phyloP scores from a whole-genome alignment of 2,113 vertebrate species.

The Plectropomus leopardus region DNA sequence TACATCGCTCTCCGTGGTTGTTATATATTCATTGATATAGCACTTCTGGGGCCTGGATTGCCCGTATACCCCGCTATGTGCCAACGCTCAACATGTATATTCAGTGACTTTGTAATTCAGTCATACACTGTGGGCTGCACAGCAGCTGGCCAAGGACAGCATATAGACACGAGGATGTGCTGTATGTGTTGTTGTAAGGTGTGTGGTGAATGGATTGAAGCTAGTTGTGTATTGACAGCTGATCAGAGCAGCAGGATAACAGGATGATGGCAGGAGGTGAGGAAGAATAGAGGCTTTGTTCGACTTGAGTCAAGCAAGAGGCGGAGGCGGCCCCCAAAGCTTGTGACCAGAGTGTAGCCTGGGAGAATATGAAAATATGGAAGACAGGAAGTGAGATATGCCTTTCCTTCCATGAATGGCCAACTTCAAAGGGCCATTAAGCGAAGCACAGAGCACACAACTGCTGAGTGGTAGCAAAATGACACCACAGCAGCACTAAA shows the following conservation, averaged over 20 bases:
- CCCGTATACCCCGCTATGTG: constrained; percentile 38
- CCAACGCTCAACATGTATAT: constrained; percentile 60
- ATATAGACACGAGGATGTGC: constrained; percentile 20
- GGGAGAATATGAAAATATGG: constrained; percentile 38
- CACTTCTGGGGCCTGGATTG: constrained; percentile 58
- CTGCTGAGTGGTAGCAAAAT: background rate
- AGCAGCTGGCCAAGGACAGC: constrained; percentile 16
- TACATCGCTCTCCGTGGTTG: constrained; percentile 55
- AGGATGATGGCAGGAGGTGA: constrained; percentile 24
- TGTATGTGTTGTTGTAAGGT: constrained; percentile 15
- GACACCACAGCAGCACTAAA: background rate
- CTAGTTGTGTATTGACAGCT: constrained; percentile 34
- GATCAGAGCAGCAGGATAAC: constrained; percentile 40
- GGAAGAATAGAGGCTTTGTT: constrained; percentile 42
- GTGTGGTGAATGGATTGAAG: constrained; percentile 48
- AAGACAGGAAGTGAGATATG: constrained; percentile 48
- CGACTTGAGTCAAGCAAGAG: constrained; percentile 2
- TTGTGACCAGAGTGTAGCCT: constrained; percentile 23
- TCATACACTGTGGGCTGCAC: background rate
- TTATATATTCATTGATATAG: constrained; percentile 76
- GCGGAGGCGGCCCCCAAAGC: background rate
- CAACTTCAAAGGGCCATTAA: constrained; percentile 23
- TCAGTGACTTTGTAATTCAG: constrained; percentile 59
- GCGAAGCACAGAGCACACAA: constrained; percentile 13
- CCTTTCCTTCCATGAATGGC: constrained; percentile 19